phyloP scores from a whole-genome alignment of 2,888 invertebrate genomes.

The Leptarthrus brevirostris region DNA sequence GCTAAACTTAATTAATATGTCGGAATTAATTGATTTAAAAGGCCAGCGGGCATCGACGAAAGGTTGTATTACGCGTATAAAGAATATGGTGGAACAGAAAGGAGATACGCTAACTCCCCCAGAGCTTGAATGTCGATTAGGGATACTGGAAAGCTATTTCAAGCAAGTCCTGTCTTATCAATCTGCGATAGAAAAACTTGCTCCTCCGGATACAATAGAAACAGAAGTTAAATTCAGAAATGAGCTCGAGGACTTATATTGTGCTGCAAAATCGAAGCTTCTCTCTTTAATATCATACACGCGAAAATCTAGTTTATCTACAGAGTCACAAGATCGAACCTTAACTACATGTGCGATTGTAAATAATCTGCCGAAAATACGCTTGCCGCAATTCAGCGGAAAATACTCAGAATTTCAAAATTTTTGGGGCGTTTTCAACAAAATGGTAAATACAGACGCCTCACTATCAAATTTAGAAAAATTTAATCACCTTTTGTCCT shows the following conservation, averaged over 20 bases:
- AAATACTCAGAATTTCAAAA: conserved; percentile 1
- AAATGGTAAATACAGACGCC: not conserved
- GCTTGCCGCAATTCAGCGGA: not conserved
- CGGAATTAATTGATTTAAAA: not conserved
- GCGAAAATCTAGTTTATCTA: not conserved
- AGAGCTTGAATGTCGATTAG: not conserved
- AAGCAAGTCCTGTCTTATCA: not conserved
- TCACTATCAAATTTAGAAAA: not conserved
- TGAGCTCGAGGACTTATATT: not conserved
- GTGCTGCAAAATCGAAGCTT: not conserved
- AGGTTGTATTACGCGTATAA: not conserved
- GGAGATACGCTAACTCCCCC: not conserved
- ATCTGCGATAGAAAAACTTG: not conserved
- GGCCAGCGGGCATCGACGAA: not conserved
- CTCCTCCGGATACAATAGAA: not conserved
- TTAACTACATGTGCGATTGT: not conserved
- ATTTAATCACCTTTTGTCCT: not conserved
- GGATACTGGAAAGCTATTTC: not conserved
- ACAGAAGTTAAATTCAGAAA: not conserved
- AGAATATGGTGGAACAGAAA: not conserved
- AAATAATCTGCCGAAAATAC: not conserved
- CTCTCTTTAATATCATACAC: not conserved
- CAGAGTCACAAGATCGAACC: not conserved
- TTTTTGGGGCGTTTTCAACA: not conserved
- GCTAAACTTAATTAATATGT: too few species aligned